Conservation (phyloP, 2,797 vertebrate genomes). For the Leontocebus nigricollis region DNA sequence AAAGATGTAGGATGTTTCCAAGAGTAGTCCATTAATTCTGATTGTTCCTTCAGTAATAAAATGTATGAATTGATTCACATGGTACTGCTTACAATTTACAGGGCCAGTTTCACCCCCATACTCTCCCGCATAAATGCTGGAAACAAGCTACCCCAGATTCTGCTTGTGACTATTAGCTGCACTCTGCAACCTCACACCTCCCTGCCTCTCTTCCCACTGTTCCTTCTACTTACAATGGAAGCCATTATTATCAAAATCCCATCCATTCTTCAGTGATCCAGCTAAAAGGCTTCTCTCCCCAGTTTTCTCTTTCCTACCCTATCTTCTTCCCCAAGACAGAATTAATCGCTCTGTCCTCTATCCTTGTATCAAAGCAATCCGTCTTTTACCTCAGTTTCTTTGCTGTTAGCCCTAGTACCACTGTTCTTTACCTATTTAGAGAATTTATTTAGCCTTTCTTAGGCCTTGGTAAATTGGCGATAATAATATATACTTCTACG, state of each 20-base stretch:
- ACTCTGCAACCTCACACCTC: background rate
- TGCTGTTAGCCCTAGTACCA: background rate
- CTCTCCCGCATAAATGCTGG: background rate
- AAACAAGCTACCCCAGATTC: background rate
- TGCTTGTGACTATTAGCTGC: background rate
- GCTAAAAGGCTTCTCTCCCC: background rate
- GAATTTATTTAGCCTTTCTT: background rate
- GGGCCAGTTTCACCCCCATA: background rate
- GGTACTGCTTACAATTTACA: background rate
- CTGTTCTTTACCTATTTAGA: background rate
- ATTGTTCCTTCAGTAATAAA: background rate
- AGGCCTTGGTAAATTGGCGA: background rate
- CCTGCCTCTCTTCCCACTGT: background rate
- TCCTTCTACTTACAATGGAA: background rate
- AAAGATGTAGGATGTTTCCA: constrained; percentile 27
- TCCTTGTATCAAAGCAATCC: background rate
- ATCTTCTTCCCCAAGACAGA: background rate
- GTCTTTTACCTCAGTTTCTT: background rate
- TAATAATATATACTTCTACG: background rate
- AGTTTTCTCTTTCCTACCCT: background rate
- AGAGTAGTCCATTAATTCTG: background rate
- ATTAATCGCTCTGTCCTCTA: background rate
- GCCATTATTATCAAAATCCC: background rate
- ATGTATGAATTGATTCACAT: background rate
- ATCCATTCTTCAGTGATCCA: background rate